These are phyloP conservation scores for Drosophila differens DNA, from an alignment of 2,888 invertebrate genomes.

Conservation along the genomic window DNA sequence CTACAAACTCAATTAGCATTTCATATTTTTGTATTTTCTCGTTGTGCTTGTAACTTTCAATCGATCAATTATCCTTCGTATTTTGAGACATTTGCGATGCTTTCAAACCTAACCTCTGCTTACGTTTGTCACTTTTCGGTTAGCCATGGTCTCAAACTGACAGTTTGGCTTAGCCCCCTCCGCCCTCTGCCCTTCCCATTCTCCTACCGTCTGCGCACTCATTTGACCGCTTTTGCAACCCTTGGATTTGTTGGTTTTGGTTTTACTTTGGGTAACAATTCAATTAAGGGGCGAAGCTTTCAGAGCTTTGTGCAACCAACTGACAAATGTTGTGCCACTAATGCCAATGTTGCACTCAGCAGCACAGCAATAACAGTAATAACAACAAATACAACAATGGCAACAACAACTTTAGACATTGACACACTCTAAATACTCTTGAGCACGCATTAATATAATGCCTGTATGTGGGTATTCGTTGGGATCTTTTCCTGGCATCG, in stretches of 20 bases:
- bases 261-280: conserved; percentile 39
- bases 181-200: neutral
- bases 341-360: conserved; percentile 45
- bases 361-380: conserved; percentile 23
- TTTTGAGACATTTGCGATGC: neutral
- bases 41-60: neutral
- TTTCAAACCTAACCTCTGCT: conserved; percentile 6
- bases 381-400: neutral
- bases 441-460: conserved; percentile 28
- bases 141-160: conserved; percentile 28
- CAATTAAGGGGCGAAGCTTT: conserved; percentile 39
- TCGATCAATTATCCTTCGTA: conserved; percentile 3
- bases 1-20: neutral
- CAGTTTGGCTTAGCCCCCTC: conserved; percentile 12
- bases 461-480: conserved; percentile 2
- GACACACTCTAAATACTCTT: conserved; percentile 35
- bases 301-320: conserved; percentile 34
- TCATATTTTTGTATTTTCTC: neutral
- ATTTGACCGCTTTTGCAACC: conserved; percentile 21
- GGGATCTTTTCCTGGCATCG: conserved; percentile 14
- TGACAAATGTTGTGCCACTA: conserved; percentile 46
- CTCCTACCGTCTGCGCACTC: no score
- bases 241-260: conserved; percentile 15
- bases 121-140: conserved; percentile 1
- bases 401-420: conserved; percentile 29